Evolutionary conservation across 2,113 vertebrate genomes (phyloP), one percentile per base, ranked within the genome.

Genomic region (Erinaceus europaeus): DNA sequence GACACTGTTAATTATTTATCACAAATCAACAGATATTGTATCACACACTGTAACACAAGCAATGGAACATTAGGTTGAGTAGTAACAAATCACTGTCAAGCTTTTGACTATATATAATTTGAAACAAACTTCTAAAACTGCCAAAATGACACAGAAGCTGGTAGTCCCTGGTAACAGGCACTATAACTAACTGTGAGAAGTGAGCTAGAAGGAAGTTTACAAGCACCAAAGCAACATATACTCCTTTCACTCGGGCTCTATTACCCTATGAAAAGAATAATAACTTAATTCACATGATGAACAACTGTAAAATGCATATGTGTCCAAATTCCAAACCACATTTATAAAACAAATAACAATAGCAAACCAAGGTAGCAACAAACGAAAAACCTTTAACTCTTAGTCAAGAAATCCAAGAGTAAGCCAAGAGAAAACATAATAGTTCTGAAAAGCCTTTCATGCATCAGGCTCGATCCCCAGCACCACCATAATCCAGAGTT

Each of bases 1-100:
- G 91, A 77, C 42, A 44, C 50, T 90, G 85, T 92, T 91, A 93
- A 91, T 95, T 94, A 95, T 95, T 91, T 96, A 93, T 90, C 88
- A 93, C 86, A 94, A 79, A 93, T 94, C 90, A 93, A 89, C 89
- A 94, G 64, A 90, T 69, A 93, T 83, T 93, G 94, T 87, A 91
- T 92, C 78, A 85, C 36, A 78, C 82, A 84, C 77, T 85, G 40
- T 21, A 90, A 85, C 68, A 67, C 69, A 85, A 93, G 94, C 78
- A 92, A 91, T 90, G 86, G 68, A 91, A 74, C 25, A 40, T 87
- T 83, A 82, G 65, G 61, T 44, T 89, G 82, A 89, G 40, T 25
- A 80, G 77, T 68, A 87, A 93, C 84, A 85, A 91, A 89, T 94
- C 89, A 92, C 29, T 89, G 74, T 55, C 91, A 89, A 83, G 57